Evolutionary conservation across 2,888 invertebrate genomes (phyloP), one percentile per base, ranked within the genome.

Genomic region (Stictocephala bisonia): DNA sequence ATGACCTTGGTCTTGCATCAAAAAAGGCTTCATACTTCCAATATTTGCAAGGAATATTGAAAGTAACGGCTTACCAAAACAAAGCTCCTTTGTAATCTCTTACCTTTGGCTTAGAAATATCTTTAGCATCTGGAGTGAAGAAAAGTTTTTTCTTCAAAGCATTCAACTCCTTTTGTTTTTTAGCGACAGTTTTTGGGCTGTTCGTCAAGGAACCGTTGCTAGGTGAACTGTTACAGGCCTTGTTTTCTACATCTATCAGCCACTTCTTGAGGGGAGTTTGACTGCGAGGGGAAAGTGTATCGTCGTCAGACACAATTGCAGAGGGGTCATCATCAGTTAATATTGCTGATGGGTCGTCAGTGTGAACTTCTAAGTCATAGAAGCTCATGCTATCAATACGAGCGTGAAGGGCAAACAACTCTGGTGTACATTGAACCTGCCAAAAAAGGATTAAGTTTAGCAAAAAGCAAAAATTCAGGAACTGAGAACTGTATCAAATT

Each of bases 311-410:
- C 26, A 64, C 64, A 1, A 64, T 22, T 7, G 18, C 64, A 26
- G 44, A 26, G 9, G 24, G 41, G 11, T 64, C 64, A 3, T 64
- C 64, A n/a, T 64, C 64, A 15, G 64, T 44, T 22, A 64, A 40
- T 1, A 64, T 22, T 7, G 18, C 64, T 20, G 64, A 64, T n/a
- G 64, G 64, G 27, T 64, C 64, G 18, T 60, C 60, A 4, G 15
- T 44, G 9, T 35, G 60, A 35, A 35, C 60, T 11, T 44, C 64
- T 27, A 64, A 44, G 15, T 64, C 64, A 64, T 44, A 64, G 44
- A 64, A 64, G 44, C 64, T 64, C 15, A 64, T 6, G n/a, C 64
- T 64, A 44, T 64, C 64, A 15, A 64, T 64, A 27, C 64, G 64
- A 15, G 64, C 40, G n/a, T 64, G 64, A 15, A 64, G 18, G 24